Evolutionary conservation across 2,797 vertebrate genomes (phyloP).

Genomic region (Poliocrania exsul): DNA sequence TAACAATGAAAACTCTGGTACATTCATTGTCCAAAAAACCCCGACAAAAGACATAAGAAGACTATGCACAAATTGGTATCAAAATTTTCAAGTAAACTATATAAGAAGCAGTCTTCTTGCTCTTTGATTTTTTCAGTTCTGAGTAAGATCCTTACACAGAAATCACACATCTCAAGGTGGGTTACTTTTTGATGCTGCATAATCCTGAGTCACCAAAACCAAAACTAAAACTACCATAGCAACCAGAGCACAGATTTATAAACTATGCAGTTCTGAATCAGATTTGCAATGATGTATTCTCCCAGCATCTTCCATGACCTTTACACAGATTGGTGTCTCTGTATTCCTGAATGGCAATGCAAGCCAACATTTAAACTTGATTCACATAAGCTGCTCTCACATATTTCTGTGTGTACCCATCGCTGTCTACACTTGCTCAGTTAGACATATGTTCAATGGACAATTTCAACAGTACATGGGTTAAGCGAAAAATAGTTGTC

Average conservation of each 20-base stretch:
- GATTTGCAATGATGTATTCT: neutral
- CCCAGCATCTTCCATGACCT: neutral
- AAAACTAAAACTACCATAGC: conserved; percentile 40
- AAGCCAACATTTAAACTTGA: conserved; percentile 15
- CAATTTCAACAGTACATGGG: neutral
- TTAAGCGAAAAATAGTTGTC: conserved; percentile 35
- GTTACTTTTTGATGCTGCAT: conserved; percentile 19
- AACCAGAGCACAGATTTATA: conserved; percentile 24
- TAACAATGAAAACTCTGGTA: neutral
- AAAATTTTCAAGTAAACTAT: neutral
- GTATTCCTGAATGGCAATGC: neutral
- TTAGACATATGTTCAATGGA: neutral
- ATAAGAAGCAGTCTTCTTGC: neutral
- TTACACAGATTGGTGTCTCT: neutral
- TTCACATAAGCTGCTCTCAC: neutral
- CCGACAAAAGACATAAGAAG: neutral
- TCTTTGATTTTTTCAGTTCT: neutral
- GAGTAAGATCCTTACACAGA: neutral
- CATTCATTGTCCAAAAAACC: neutral
- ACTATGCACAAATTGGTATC: neutral
- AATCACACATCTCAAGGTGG: neutral
- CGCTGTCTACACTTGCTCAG: neutral
- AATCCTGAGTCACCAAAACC: conserved; percentile 53
- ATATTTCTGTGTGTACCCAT: neutral
- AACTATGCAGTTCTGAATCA: neutral